These are phyloP conservation scores for Sebastes itinus DNA, from an alignment of 2,797 vertebrate genomes.

Conservation along the genomic window DNA sequence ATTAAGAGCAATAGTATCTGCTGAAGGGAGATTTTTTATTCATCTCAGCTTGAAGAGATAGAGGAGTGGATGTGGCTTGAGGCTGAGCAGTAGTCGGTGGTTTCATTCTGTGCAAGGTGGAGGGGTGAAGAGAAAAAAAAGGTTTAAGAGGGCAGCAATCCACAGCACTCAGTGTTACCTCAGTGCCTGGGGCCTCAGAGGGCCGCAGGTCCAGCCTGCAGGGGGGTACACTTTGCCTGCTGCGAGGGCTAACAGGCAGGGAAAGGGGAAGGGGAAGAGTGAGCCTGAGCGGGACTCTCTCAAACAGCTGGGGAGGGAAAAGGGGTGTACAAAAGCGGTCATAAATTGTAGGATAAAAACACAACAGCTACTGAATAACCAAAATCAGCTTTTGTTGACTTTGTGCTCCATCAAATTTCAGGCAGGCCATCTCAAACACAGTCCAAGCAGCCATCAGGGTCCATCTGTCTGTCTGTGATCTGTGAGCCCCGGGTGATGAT, in stretches of 20 bases:
- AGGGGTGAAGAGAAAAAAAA: constrained; percentile 10
- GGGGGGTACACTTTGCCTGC: constrained; percentile 49
- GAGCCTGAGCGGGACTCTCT: constrained; percentile 61
- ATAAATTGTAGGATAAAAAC: constrained; percentile 9
- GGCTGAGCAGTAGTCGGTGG: background rate
- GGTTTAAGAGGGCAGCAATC: constrained; percentile 42
- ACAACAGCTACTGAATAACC: constrained; percentile 20
- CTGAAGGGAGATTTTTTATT: background rate
- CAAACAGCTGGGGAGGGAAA: constrained; percentile 75
- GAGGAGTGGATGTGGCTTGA: background rate
- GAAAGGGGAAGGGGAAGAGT: constrained; percentile 26
- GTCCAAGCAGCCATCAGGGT: constrained; percentile 45
- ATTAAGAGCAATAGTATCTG: background rate
- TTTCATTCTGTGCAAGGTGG: background rate
- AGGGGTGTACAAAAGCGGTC: constrained; percentile 14
- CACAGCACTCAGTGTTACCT: constrained; percentile 86
- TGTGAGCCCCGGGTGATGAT: constrained; percentile 71
- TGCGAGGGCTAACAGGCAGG: constrained; percentile 41
- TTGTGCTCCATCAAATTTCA: constrained; percentile 22
- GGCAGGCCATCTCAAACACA: constrained; percentile 29
- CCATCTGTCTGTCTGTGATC: constrained; percentile 73
- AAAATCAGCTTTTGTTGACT: constrained; percentile 2
- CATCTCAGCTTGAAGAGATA: background rate
- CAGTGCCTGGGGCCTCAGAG: constrained; percentile 75
- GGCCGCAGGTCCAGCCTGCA: constrained; percentile 68